A percentile compares a stretch with the other conserved stretches of the same genome.
These are phyloP conservation scores for Mormyrus iriodes DNA, from an alignment of 2,113 vertebrate genomes.

Conservation along the genomic window DNA sequence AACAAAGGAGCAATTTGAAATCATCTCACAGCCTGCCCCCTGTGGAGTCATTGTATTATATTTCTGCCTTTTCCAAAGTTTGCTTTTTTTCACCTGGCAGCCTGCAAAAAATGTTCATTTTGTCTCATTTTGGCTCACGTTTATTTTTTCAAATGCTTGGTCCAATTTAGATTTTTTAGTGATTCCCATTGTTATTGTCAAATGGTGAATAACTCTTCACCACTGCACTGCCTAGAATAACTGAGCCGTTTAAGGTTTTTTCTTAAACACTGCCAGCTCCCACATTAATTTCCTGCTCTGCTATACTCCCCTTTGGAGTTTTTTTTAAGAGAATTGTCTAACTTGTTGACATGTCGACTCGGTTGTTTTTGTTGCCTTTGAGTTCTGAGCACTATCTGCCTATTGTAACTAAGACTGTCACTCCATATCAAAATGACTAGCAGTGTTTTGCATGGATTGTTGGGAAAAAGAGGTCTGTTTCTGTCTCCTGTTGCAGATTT, in stretches of 20 bases:
- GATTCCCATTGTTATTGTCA: neutral
- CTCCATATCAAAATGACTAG: neutral
- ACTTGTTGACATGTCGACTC: neutral
- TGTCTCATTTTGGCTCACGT: neutral
- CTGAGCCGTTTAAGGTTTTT: neutral
- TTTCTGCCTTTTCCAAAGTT: neutral
- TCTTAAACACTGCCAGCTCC: neutral
- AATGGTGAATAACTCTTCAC: neutral
- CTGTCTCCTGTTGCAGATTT: constrained; percentile 60
- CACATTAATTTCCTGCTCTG: neutral
- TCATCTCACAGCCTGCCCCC: neutral
- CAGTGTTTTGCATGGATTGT: neutral
- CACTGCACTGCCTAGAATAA: neutral
- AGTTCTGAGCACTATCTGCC: neutral
- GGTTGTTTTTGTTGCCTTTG: neutral
- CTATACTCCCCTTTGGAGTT: neutral
- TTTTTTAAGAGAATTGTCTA: neutral
- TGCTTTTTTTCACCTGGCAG: neutral
- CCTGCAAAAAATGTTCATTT: neutral
- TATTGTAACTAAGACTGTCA: neutral
- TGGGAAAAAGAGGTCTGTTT: neutral
- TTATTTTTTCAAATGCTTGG: neutral
- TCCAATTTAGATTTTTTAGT: neutral
- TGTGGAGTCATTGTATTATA: neutral
- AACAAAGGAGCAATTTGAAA: neutral